Conservation (phyloP, 2,113 vertebrate genomes). For the Crotalus helleri region DNA sequence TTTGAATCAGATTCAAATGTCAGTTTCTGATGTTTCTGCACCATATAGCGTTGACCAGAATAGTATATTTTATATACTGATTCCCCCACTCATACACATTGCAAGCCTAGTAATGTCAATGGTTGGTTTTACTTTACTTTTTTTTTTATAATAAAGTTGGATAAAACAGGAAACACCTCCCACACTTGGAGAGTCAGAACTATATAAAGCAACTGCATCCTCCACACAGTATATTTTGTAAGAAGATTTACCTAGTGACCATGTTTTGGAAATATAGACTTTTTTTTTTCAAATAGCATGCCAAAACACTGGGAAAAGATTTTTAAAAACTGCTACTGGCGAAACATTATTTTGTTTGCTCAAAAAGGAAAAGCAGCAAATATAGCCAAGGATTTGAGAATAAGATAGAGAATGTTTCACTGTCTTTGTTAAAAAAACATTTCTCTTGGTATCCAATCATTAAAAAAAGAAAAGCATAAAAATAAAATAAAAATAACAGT, state of each 20-base stretch:
- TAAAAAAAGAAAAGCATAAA: slow-evolving; percentile 63
- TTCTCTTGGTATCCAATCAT: slow-evolving; percentile 58
- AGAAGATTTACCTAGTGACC: slow-evolving; percentile 56
- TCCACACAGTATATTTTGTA: slow-evolving; percentile 50
- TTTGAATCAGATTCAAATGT: background rate
- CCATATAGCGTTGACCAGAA: background rate
- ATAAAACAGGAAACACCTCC: background rate
- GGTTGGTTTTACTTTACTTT: background rate
- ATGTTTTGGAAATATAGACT: slow-evolving; percentile 60
- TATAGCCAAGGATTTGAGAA: slow-evolving; percentile 61
- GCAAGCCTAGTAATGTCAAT: background rate
- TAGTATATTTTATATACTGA: background rate
- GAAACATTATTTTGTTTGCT: slow-evolving; percentile 72
- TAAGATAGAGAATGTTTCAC: slow-evolving; percentile 66
- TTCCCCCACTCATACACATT: background rate
- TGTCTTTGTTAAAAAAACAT: slow-evolving; percentile 58
- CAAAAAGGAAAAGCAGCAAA: slow-evolving; percentile 64
- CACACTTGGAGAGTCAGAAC: background rate
- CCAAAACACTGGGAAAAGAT: slow-evolving; percentile 61
- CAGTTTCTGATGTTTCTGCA: background rate
- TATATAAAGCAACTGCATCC: slow-evolving; percentile 29
- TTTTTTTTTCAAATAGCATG: slow-evolving; percentile 40
- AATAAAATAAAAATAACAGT: slow-evolving; percentile 62
- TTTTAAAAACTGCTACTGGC: slow-evolving; percentile 65
- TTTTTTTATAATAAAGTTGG: background rate